Percentiles rank a stretch among this genome's conserved stretches.
phyloP scores from a whole-genome alignment of 1,140 invertebrate genomes.

The Rhagoletis pomonella region DNA sequence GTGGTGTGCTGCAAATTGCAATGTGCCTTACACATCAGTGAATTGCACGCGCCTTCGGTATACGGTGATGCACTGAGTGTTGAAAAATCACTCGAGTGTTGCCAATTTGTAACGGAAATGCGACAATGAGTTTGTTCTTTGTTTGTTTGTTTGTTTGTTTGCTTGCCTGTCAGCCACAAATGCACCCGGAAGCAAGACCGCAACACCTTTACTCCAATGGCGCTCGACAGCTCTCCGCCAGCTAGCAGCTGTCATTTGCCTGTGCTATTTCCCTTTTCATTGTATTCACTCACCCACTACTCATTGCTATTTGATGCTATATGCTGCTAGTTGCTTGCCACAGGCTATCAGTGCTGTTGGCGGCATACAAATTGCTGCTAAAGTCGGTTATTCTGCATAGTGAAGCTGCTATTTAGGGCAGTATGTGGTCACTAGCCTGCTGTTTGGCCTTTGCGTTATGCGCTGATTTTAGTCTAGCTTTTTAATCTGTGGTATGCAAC shows the following conservation, averaged over 20 bases:
- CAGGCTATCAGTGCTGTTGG: neutral
- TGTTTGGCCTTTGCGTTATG: neutral
- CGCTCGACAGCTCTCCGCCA: neutral
- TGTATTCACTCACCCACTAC: neutral
- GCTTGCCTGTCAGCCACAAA: neutral
- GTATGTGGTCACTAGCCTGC: neutral
- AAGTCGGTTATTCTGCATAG: neutral
- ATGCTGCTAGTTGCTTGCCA: neutral
- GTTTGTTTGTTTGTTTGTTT: too few relatives aligned
- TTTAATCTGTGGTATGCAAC: neutral
- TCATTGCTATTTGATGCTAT: neutral
- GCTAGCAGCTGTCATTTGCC: neutral
- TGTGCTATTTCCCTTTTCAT: neutral
- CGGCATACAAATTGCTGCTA: neutral
- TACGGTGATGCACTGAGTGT: too few relatives aligned
- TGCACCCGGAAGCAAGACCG: neutral
- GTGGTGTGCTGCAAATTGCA: neutral
- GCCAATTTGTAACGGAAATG: conserved; percentile 29
- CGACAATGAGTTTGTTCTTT: conserved; percentile 22
- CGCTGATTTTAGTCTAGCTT: neutral
- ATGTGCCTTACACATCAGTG: neutral
- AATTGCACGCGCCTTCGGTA: conserved; percentile 5
- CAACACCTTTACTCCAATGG: neutral
- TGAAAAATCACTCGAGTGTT: neutral
- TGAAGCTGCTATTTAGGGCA: neutral